Base-by-base conservation (phyloP, 2,888 invertebrate genomes). In the Tenthredo notha region DNA sequence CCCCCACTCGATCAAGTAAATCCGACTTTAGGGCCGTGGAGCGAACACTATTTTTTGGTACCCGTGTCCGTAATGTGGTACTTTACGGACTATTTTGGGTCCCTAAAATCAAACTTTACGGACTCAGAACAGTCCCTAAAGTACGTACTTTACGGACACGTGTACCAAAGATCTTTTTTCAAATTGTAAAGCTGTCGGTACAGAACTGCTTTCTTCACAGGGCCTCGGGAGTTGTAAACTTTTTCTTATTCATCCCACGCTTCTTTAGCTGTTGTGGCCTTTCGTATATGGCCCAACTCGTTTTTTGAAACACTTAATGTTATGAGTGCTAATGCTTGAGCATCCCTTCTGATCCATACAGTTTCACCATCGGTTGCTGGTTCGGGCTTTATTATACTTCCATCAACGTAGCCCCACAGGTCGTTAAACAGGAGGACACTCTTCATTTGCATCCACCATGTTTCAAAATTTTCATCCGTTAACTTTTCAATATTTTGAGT, bases 301-400 rank as follows among this genome's bases (percentile, higher is more conserved):
- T 67, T 15, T 18, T 80, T 47, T 40, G 80, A 50, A 25, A 86
- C 74, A 15, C 77, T 43, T n/a, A 86, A 15, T 65, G 85, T 80
- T 18, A 86, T 58, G 25, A 85, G 84, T 15, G 85, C 80, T 80
- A 65, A 58, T 33, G 86, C 85, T 67, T 86, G 85, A 50, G 82
- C 83, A 75, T 85, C 67, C 1, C 61, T 77, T 18, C 33, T 82
- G 5, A n/a, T 58, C 84, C 84, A 85, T 10, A 6, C 40, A 43
- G 77, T 29, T 43, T 61, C 47, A n/a, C 25, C 18, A 15, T 4
- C 37, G 15, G 61, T 67, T 1, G 67, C 50, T 33, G 72, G 37
- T n/a, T 40, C 40, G 10, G 65, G 65, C 33, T 15, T 50, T n/a
- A n/a, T 40, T 0, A 84, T 70, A 15, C 37, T 15, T 21, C 78